phyloP scores from a whole-genome alignment of 2,888 invertebrate species.

The Rhingia rostrata region DNA sequence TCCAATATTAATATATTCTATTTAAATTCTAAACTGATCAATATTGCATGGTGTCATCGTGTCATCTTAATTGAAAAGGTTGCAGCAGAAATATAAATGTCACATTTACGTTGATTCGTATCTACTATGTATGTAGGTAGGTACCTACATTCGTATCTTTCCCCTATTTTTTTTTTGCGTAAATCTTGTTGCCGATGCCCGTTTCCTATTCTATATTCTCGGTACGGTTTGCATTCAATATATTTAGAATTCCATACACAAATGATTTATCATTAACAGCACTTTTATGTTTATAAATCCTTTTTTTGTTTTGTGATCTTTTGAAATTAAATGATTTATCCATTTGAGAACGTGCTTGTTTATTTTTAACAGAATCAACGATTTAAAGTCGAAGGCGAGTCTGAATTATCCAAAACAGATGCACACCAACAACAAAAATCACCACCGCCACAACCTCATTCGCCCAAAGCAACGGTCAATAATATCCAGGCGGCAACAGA shows the following conservation, averaged over 20 bases:
- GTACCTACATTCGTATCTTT: no score
- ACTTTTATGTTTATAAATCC: neutral
- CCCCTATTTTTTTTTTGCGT: no score
- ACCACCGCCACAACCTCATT: constrained; percentile 55
- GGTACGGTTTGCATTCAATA: neutral
- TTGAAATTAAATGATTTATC: neutral
- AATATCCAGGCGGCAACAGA: constrained; percentile 70
- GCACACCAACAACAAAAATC: constrained; percentile 70
- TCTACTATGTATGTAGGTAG: neutral
- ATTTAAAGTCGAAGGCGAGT: constrained; percentile 80
- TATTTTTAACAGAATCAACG: constrained; percentile 80
- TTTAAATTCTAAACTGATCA: no score
- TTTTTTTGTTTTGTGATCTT: neutral
- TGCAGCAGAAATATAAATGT: neutral
- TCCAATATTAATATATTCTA: no score
- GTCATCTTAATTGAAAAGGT: no score
- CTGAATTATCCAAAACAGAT: constrained; percentile 79
- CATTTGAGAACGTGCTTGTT: constrained; percentile 1
- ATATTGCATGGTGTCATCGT: no score
- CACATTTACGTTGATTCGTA: neutral
- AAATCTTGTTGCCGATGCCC: neutral
- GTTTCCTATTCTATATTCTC: neutral
- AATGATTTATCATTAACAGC: neutral
- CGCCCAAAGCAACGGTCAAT: constrained; percentile 70
- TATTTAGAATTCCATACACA: neutral